Conservation (phyloP, 30 jellyfish, hydroid and myxozoan species). For the Aurelia coerulea region DNA sequence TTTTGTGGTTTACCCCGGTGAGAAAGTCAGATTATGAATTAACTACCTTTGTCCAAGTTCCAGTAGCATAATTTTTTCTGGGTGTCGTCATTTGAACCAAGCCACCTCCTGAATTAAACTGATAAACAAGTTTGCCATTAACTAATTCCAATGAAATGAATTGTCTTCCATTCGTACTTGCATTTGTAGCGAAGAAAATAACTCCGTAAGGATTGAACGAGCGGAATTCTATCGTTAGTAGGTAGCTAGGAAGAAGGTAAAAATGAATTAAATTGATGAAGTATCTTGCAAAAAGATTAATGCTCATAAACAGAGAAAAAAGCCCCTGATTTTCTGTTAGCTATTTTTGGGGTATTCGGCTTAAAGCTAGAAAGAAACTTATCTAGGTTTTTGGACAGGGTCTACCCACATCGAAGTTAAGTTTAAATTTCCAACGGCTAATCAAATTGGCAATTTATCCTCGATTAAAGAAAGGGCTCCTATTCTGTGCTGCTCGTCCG, state of each 20-base stretch:
- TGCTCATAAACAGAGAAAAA: too few species aligned
- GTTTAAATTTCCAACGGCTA: too few species aligned
- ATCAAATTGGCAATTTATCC: too few species aligned
- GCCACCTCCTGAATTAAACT: constrained; percentile 78
- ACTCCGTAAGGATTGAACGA: constrained; percentile 78
- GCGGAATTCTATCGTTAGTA: constrained; percentile 81
- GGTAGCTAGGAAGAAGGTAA: constrained; percentile 33
- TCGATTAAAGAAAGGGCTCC: too few species aligned
- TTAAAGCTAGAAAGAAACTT: too few species aligned
- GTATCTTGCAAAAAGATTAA: not conserved
- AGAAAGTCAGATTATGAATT: too few species aligned
- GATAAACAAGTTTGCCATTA: constrained; percentile 72
- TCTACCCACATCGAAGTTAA: too few species aligned
- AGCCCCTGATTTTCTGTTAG: too few species aligned
- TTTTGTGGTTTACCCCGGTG: too few species aligned
- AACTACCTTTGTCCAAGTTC: constrained; percentile 76
- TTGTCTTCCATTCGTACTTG: constrained; percentile 24
- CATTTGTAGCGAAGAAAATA: constrained; percentile 58
- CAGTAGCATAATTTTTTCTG: constrained; percentile 47
- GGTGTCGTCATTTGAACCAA: constrained; percentile 56
- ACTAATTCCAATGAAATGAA: constrained; percentile 75
- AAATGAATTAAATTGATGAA: not conserved
- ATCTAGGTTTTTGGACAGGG: too few species aligned
- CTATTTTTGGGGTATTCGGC: too few species aligned
- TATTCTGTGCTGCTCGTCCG: too few species aligned